A percentile compares a stretch with the other conserved stretches of the same genome.
Evolutionary conservation across 2,113 vertebrate species (phyloP).

Genomic region (Megaceryle torquata): DNA sequence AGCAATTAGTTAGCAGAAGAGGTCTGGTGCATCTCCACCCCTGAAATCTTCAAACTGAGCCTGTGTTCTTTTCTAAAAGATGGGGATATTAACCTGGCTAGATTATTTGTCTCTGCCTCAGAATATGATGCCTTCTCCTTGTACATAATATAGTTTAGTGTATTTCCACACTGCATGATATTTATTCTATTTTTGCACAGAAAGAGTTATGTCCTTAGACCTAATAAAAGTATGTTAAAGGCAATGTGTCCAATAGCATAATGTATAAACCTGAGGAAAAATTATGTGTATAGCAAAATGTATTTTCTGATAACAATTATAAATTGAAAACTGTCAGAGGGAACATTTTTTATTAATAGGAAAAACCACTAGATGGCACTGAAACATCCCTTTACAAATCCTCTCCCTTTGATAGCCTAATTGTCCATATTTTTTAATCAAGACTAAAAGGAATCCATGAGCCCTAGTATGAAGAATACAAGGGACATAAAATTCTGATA

Average conservation of each 20-base stretch:
- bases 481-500: neutral
- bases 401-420: neutral
- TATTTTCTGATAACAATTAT: neutral
- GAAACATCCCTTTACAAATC: neutral
- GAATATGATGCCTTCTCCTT: neutral
- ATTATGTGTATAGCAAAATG: neutral
- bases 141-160: rapidly evolving
- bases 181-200: neutral
- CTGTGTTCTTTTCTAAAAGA: neutral
- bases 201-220: neutral
- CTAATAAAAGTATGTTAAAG: neutral
- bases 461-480: neutral
- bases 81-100: neutral
- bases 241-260: neutral
- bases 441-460: neutral
- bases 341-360: neutral
- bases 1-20: neutral
- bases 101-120: neutral
- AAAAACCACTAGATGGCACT: constrained; percentile 54
- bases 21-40: neutral
- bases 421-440: neutral
- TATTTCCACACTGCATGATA: neutral
- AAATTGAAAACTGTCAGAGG: neutral
- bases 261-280: neutral
- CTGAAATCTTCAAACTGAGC: neutral